phyloP scores from a whole-genome alignment of 2,113 vertebrate species.

The Argyrosomus japonicus region DNA sequence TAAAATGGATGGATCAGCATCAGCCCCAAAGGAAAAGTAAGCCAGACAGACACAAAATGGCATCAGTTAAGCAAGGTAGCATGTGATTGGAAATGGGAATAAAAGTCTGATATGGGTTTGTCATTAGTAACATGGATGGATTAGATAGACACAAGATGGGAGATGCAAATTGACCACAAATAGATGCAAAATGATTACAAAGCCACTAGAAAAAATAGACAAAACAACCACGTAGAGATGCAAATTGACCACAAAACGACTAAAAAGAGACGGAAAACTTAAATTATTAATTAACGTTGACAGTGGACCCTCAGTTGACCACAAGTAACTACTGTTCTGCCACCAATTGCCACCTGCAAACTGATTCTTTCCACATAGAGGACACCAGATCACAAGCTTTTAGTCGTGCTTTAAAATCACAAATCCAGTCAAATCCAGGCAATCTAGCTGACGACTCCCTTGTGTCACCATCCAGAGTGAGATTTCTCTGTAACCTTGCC shows the following conservation, averaged over 20 bases:
- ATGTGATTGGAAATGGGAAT: background rate
- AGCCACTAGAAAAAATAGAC: background rate
- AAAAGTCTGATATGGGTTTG: background rate
- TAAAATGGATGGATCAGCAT: too few relatives aligned
- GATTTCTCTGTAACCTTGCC: constrained; percentile 50
- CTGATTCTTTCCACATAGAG: constrained; percentile 44
- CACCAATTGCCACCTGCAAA: constrained; percentile 9
- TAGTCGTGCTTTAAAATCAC: constrained; percentile 51
- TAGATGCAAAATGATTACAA: background rate
- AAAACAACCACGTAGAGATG: background rate
- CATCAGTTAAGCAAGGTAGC: background rate
- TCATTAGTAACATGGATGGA: background rate
- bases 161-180: background rate
- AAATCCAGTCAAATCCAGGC: constrained; percentile 66
- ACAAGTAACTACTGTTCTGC: background rate
- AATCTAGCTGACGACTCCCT: constrained; percentile 53
- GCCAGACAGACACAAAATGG: background rate
- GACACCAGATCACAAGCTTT: constrained; percentile 60
- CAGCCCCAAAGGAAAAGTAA: constrained; percentile 11
- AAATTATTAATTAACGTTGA: constrained; percentile 6
- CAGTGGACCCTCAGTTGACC: background rate
- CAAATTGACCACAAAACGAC: background rate
- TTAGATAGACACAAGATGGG: background rate
- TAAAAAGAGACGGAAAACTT: background rate
- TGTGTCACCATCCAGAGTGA: constrained; percentile 50